phyloP scores from a whole-genome alignment of 2,888 invertebrate genomes.

The Myopa testacea region DNA sequence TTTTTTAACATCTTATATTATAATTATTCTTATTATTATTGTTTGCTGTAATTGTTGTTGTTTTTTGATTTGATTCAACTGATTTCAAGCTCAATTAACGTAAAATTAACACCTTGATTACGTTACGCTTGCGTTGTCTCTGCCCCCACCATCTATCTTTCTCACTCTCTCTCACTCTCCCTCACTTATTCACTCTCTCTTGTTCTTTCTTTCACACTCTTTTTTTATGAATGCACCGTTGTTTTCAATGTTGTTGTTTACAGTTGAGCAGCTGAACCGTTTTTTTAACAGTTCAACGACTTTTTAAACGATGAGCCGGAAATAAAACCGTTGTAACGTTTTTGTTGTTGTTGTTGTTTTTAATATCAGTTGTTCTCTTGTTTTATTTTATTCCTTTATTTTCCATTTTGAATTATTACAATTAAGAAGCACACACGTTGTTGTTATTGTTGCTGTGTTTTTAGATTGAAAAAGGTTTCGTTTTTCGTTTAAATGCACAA shows the following conservation, averaged over 20 bases:
- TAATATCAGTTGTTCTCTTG: neutral
- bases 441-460: too few relatives aligned
- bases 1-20: neutral
- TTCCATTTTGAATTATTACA: too few relatives aligned
- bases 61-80: neutral
- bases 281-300: constrained; percentile 22
- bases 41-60: neutral
- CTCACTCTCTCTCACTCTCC: too few relatives aligned
- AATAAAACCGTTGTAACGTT: neutral
- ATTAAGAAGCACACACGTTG: too few relatives aligned
- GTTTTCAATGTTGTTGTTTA: constrained; percentile 4
- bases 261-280: neutral
- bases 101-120: constrained; percentile 21
- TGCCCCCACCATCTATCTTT: neutral
- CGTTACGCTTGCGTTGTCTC: constrained; percentile 39
- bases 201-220: too few relatives aligned
- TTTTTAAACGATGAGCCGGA: constrained; percentile 5
- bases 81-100: constrained; percentile 38
- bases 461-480: too few relatives aligned
- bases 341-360: neutral
- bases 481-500: too few relatives aligned
- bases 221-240: neutral
- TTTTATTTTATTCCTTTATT: too few relatives aligned
- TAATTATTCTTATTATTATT: constrained; percentile 1
- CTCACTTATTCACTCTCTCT: too few relatives aligned